Base-by-base conservation (phyloP, 2,888 invertebrate species). In the Pharmacophagus antenor region DNA sequence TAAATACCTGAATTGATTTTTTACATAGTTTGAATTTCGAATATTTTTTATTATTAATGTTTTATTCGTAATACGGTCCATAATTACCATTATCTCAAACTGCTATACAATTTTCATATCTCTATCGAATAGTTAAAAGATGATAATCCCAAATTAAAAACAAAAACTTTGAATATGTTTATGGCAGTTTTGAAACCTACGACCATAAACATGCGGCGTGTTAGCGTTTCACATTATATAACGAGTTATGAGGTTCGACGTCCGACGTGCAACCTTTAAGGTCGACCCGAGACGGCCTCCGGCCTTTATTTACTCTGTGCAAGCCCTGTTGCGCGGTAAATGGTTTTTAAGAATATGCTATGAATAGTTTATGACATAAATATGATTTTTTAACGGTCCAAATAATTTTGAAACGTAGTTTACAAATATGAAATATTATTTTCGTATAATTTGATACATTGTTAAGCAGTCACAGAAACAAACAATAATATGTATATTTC, bases 241-340 rank as follows among this genome's bases (percentile, higher is more conserved):
- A 84, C 77, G 68, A 78, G 76, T 74, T 70, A 70, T 55, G 70
- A 71, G 78, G 86, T 85, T 85, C 83, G 84, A 74, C 77, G 85
- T 65, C 85, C 87, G 77, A 76, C 67, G 70, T 70, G 76, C 85
- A 85, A 85, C 86, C 86, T 87, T 86, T 76, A 85, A 87, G 86
- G 86, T 86, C 87, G 85, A 72, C 71, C 41, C 61, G 62, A 47
- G 66, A 65, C 78, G 80, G 77, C 82, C 83, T 79, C 77, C 69
- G 77, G 77, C 73, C 76, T 71, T 77, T 80, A 62, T 63, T 59
- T 82, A 79, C 79, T 74, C 79, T 59, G 68, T 72, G 69, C 74
- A 70, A 68, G 71, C 65, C 69, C 70, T 66, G 67, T 65, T 63
- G 64, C 62, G 46, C 54, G 54, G 47, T 23, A 53, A 44, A 52